Base-by-base conservation (phyloP, 1,140 invertebrate genomes). In the Calosoma granatense region DNA sequence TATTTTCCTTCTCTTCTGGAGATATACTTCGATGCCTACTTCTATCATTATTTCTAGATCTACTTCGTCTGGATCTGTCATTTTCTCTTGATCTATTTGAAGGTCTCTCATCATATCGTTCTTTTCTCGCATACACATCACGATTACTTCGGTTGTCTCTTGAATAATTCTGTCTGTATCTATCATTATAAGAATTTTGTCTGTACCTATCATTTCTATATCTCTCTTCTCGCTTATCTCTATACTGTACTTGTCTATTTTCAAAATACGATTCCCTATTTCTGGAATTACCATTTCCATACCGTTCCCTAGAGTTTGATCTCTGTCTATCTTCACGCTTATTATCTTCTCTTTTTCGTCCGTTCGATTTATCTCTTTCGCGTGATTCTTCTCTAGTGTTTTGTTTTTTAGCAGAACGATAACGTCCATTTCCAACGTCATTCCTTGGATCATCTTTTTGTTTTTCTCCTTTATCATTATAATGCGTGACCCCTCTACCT, bases 401-500 rank as follows among this genome's bases (percentile, higher is more conserved):
- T 54, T 61, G 41, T n/a, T 59, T 26, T 47, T 54, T 58, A 20
- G 41, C 26, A 15, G 51, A 53, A 19, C 51, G 56, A 47, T 47
- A 47, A 6, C 41, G 41, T 9, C 41, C 41, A 17, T 47, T 47
- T 12, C 15, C 39, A 23, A 43, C 17, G 15, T 47, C 51, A 21
- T 54, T 17, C 52, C 19, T 62, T 19, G 22, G 53, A 22, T 17
- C 23, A 20, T 53, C 39, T 43, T 15, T 53, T 19, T 59, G 54
- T 17, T 17, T 54, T 54, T 22, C 56, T 0, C 41, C 41, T 47
- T 47, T 64, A 26, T 67, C 63, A 60, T 64, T 59, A 56, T 59
- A 71, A 68, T 81, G 74, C 59, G 78, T 76, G 1, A 86, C 76
- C 12, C 86, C 85, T 67, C 83, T 79, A 0, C 88, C 90, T 73